Evolutionary conservation across 2,113 vertebrate genomes (phyloP), one percentile per base, ranked within the genome.

Genomic region (Dasyprocta punctata): DNA sequence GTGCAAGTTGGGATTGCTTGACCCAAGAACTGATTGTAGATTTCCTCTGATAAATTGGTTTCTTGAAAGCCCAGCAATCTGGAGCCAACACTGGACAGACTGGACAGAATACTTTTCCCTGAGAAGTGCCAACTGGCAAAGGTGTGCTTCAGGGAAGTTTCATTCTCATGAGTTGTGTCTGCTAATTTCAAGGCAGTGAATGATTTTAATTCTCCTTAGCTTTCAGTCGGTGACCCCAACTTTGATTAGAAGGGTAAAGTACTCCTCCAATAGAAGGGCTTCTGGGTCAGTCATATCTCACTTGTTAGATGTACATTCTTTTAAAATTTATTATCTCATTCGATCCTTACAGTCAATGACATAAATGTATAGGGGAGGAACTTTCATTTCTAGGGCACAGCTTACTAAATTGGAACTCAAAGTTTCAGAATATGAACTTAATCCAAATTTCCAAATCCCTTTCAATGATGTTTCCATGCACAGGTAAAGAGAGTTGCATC

Each of bases 11-110:
- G 28, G 73, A 44, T 81, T 65, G 24, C 78, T 58, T 82, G 89
- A 81, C 47, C 16, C 33, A 85, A 80, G 86, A 82, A 73, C 17
- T 60, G 58, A 77, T 22, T 65, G 30, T 61, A 86, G 36, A 56
- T 94, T 94, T 49, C 20, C 65, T 95, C 65, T 89, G 82, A 89
- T 93, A 78, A 78, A 90, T 49, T 60, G 83, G 11, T 56, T n/a
- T 85, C 58, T n/a, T 33, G n/a, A 89, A 65, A 80, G 36, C 24
- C 71, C 28, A 44, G 75, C 30, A n/a, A 58, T 65, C n/a, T 86
- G 47, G 63, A 86, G 33, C 1, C 17, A 44, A 47, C 5, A 3
- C 58, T 60, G 47, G 7, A 36, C 13, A n/a, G n/a, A 56, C 63
- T 14, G 80, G 41, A 88, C 54, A 77, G 71, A 60, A 58, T 52